Base-by-base conservation (phyloP, 2,888 invertebrate genomes). In the Drosophila affinis region DNA sequence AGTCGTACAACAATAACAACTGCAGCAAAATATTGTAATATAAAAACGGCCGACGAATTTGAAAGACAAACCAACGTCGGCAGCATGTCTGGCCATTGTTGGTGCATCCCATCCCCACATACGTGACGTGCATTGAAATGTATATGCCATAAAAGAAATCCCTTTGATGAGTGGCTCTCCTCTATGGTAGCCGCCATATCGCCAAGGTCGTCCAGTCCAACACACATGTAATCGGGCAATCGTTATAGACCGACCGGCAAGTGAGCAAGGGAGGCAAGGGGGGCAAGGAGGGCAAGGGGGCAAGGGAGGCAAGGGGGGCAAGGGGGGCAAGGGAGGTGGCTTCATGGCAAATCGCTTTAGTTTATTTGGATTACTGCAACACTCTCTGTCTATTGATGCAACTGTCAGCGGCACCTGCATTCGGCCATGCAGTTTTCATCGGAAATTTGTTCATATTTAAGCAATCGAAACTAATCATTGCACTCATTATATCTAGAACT, bases 111-210 rank as follows among this genome's bases (percentile, higher is more conserved):
- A 34, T 4, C 14, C 39, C 39, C 39, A 14, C 75, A 74, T 71
- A 81, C 74, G 81, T 86, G 84, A 55, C 49, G 71, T 27, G 72
- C 44, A n/a, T 52, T 56, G 2, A 64, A 56, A 39, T 29, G 39
- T 39, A 56, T n/a, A 56, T n/a, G 21, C 53, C 21, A 44, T 39
- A 44, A 34, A 18, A 46, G 51, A 21, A 44, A 56, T 3, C 21
- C 52, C 60, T 53, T 49, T 57, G 57, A 58, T 52, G 53, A 32
- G 53, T 49, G 67, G 53, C 34, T 39, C 34, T 18, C 70, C 34
- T 21, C 70, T 64, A 61, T 71, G 71, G 76, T 71, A 77, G 79
- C 79, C 78, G 64, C 79, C 72, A 78, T 63, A 67, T n/a, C 82
- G 64, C 82, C 81, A 81, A 81, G 81, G 81, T 81, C 81, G 79